Conservation (phyloP, 2,888 invertebrate species). For the Tholera decimalis region DNA sequence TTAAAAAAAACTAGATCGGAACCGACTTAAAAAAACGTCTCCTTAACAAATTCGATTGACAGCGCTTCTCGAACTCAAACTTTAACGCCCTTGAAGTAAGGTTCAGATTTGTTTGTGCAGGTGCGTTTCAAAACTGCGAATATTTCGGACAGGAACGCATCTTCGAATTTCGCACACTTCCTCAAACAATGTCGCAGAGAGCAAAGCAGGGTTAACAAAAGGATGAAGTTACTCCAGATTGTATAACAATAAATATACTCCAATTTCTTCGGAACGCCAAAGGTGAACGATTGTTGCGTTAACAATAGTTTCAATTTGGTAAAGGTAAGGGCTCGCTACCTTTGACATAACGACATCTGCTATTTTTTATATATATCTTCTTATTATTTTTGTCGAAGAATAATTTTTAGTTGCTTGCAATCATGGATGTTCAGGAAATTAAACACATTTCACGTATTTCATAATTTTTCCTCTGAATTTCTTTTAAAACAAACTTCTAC, state of each 20-base stretch:
- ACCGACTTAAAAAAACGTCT: slow-evolving; percentile 64
- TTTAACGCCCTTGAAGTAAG: slow-evolving; percentile 31
- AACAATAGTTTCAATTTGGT: slow-evolving; percentile 82
- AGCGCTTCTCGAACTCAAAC: slow-evolving; percentile 41
- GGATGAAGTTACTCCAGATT: slow-evolving; percentile 81
- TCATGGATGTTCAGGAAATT: background rate
- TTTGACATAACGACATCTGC: slow-evolving; percentile 79
- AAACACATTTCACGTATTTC: background rate
- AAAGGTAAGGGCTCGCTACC: slow-evolving; percentile 71
- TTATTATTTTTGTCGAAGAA: slow-evolving; percentile 59
- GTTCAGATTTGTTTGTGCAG: slow-evolving; percentile 33
- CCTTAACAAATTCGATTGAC: slow-evolving; percentile 62
- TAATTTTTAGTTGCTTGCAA: slow-evolving; percentile 23
- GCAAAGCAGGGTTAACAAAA: slow-evolving; percentile 75
- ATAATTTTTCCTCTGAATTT: background rate
- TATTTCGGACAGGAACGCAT: slow-evolving; percentile 54
- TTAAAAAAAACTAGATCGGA: slow-evolving; percentile 84
- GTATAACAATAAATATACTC: slow-evolving; percentile 84
- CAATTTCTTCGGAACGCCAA: slow-evolving; percentile 74
- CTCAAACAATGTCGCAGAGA: slow-evolving; percentile 76
- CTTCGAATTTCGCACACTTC: slow-evolving; percentile 85
- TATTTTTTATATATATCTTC: slow-evolving; percentile 59
- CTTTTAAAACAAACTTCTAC: background rate
- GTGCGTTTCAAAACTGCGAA: slow-evolving; percentile 24
- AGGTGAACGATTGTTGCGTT: slow-evolving; percentile 76